These are phyloP conservation scores for Poecilobothrus nobilitatus DNA, from an alignment of 2,888 invertebrate species.

Conservation along the genomic window DNA sequence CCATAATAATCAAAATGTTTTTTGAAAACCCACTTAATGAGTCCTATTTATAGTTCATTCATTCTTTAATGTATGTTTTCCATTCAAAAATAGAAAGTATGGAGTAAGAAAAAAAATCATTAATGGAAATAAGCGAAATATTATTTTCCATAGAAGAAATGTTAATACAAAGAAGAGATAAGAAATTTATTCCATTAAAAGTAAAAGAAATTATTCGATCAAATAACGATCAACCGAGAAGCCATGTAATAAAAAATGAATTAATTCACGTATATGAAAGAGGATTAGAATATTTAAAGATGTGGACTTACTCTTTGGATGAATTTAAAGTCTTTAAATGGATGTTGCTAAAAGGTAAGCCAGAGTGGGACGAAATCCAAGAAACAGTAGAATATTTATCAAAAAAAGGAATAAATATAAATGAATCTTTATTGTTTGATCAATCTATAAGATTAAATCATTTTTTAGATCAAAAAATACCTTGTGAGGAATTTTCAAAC, in stretches of 20 bases:
- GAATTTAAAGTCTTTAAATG: neutral
- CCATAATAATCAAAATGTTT: neutral
- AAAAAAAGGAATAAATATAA: too few relatives aligned
- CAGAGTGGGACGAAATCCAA: neutral
- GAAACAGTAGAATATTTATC: neutral
- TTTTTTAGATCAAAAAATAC: too few relatives aligned
- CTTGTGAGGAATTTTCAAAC: too few relatives aligned
- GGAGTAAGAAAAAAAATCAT: neutral
- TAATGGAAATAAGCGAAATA: neutral
- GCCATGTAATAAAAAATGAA: neutral
- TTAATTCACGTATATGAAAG: slow-evolving; percentile 7
- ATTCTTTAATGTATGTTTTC: neutral
- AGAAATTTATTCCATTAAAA: slow-evolving; percentile 5
- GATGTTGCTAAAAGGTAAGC: neutral
- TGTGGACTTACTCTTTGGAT: neutral
- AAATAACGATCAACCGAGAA: slow-evolving; percentile 2
- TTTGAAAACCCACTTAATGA: too few relatives aligned
- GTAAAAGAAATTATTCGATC: neutral
- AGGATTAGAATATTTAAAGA: slow-evolving; percentile 6
- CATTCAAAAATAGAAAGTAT: neutral
- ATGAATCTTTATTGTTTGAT: too few relatives aligned
- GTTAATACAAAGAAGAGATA: slow-evolving; percentile 3
- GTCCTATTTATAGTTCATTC: neutral
- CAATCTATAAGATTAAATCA: too few relatives aligned
- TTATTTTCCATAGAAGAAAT: neutral